These are phyloP conservation scores for Drosophila setosimentum DNA, from an alignment of 2,888 invertebrate genomes.

Conservation along the genomic window DNA sequence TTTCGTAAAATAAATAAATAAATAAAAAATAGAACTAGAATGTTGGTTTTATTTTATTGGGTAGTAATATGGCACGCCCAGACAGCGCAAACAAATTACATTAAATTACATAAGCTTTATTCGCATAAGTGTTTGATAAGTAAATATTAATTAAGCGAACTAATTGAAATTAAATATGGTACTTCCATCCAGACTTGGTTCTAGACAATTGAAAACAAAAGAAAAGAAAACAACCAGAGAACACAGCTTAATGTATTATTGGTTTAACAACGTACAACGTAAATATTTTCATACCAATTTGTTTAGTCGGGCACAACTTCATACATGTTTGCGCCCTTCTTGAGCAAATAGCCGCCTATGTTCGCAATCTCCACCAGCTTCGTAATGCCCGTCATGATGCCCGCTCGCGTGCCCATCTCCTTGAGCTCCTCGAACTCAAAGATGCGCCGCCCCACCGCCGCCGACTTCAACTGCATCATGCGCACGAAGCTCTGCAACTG, in stretches of 20 bases:
- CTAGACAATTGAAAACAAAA: conserved; percentile 3
- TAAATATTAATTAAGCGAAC: conserved; percentile 24
- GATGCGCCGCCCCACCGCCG: conserved; percentile 88
- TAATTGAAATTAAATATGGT: conserved; percentile 14
- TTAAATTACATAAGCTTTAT: conserved; percentile 1
- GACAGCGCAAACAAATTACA: not conserved
- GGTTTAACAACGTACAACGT: conserved; percentile 26
- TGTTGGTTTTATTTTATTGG: not conserved
- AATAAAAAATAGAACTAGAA: not conserved
- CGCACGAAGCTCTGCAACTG: conserved; percentile 91
- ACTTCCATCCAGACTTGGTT: conserved; percentile 4
- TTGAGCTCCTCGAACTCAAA: conserved; percentile 92
- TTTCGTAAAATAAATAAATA: not conserved
- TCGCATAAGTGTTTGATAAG: not conserved
- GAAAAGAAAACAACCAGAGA: not conserved
- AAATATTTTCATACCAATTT: conserved; percentile 50
- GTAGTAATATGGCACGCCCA: not conserved
- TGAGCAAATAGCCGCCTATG: conserved; percentile 93
- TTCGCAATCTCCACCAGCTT: conserved; percentile 92
- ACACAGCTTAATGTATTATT: conserved; percentile 28
- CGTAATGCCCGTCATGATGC: conserved; percentile 87
- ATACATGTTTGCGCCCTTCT: conserved; percentile 91
- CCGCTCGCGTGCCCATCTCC: conserved; percentile 89
- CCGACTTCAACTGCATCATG: conserved; percentile 88
- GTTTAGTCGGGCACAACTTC: conserved; percentile 87